phyloP scores from a whole-genome alignment of 2,888 invertebrate species.

The Drosophila merina region DNA sequence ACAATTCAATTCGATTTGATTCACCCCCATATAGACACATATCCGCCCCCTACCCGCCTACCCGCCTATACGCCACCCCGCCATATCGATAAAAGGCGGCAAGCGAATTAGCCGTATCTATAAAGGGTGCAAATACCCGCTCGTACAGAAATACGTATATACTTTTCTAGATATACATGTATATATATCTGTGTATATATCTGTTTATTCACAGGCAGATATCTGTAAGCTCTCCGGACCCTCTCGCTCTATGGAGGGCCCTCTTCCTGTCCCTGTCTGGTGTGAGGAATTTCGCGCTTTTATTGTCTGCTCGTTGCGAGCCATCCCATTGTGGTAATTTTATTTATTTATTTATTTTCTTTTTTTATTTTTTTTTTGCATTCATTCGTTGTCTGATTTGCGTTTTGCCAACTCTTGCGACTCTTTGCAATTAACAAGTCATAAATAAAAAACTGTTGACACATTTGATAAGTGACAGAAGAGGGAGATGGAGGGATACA shows the following conservation, averaged over 20 bases:
- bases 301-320: constrained; percentile 64
- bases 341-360: constrained; percentile 14
- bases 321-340: constrained; percentile 21
- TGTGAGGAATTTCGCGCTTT: constrained; percentile 68
- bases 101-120: constrained; percentile 62
- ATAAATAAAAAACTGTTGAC: constrained; percentile 76
- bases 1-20: constrained; percentile 52
- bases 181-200: not conserved
- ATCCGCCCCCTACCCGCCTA: not conserved
- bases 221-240: constrained; percentile 6
- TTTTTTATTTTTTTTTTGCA: constrained; percentile 15
- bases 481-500: not conserved
- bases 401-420: constrained; percentile 67
- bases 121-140: not conserved
- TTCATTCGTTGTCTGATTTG: constrained; percentile 57
- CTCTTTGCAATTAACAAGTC: constrained; percentile 77
- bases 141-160: constrained; percentile 4
- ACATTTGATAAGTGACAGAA: constrained; percentile 64
- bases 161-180: not conserved
- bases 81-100: constrained; percentile 60
- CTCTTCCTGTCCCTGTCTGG: not conserved
- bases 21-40: constrained; percentile 1
- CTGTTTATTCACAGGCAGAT: not conserved
- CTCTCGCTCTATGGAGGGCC: constrained; percentile 6
- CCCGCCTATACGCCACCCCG: not conserved